These are phyloP conservation scores for Cybosia mesomella DNA, from an alignment of 2,888 invertebrate species.

Conservation along the genomic window DNA sequence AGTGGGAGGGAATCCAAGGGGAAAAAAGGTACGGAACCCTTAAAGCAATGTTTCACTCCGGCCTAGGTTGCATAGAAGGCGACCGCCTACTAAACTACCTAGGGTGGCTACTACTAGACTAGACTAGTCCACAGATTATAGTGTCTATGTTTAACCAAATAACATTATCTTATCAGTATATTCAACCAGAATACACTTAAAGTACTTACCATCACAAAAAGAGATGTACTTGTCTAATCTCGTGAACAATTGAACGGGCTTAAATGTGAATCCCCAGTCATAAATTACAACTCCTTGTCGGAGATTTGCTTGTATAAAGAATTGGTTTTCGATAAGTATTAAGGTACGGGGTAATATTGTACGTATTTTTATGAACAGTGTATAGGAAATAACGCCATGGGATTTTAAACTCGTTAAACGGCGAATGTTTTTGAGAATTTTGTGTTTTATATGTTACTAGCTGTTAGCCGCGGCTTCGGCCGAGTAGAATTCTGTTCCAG, in stretches of 20 bases:
- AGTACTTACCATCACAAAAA: neutral
- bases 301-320: conserved; percentile 42
- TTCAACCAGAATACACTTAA: neutral
- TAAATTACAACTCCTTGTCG: conserved; percentile 41
- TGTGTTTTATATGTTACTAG: neutral
- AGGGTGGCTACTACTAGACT: neutral
- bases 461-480: no score
- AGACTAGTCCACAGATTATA: neutral
- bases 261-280: conserved; percentile 38
- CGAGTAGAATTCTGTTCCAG: no score
- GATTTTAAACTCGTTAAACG: conserved; percentile 9
- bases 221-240: conserved; percentile 39
- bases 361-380: conserved; percentile 11
- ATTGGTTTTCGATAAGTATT: conserved; percentile 42
- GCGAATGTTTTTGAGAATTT: conserved; percentile 1
- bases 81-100: no score
- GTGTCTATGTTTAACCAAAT: neutral
- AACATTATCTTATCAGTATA: neutral
- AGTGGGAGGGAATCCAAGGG: no score
- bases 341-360: conserved; percentile 21
- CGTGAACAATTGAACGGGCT: conserved; percentile 47
- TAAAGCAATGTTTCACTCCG: no score
- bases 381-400: conserved; percentile 26
- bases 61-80: no score
- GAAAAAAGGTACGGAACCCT: no score